Conservation (phyloP, 2,797 vertebrate genomes). For the Poecilia picta region DNA sequence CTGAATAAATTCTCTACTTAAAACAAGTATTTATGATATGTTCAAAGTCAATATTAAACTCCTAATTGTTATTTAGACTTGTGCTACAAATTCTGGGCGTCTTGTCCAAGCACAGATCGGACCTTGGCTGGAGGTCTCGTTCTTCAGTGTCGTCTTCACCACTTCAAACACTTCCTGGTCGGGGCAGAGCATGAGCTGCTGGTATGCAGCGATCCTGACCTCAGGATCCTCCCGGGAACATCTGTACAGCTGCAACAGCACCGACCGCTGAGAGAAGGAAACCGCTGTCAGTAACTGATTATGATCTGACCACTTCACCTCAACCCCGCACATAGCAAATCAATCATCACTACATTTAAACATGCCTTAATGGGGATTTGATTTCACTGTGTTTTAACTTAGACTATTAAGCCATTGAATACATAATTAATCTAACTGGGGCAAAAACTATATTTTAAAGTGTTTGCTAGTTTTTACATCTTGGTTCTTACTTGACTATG, state of each 20-base stretch:
- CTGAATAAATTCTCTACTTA: background rate
- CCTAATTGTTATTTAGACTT: background rate
- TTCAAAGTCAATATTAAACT: background rate
- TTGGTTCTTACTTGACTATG: background rate
- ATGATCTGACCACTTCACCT: slow-evolving; percentile 54
- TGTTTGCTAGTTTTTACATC: background rate
- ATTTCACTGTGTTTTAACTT: background rate
- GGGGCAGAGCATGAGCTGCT: slow-evolving; percentile 87
- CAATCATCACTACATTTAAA: slow-evolving; percentile 17
- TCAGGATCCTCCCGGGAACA: slow-evolving; percentile 82
- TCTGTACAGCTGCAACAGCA: slow-evolving; percentile 83
- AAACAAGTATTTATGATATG: background rate
- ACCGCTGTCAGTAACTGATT: slow-evolving; percentile 55
- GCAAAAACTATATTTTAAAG: background rate
- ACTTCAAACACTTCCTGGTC: slow-evolving; percentile 78
- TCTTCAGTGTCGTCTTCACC: slow-evolving; percentile 79
- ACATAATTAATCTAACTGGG: background rate
- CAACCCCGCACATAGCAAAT: slow-evolving; percentile 36
- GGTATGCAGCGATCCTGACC: slow-evolving; percentile 88
- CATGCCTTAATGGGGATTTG: background rate
- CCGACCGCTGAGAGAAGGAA: slow-evolving; percentile 77
- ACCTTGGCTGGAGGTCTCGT: slow-evolving; percentile 90
- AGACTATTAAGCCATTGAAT: background rate
- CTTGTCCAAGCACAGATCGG: slow-evolving; percentile 9
- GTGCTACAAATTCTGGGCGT: background rate